Percentiles rank a stretch among this genome's conserved stretches.
Conservation (phyloP, 2,888 invertebrate species). For the Copidosoma aretas region DNA sequence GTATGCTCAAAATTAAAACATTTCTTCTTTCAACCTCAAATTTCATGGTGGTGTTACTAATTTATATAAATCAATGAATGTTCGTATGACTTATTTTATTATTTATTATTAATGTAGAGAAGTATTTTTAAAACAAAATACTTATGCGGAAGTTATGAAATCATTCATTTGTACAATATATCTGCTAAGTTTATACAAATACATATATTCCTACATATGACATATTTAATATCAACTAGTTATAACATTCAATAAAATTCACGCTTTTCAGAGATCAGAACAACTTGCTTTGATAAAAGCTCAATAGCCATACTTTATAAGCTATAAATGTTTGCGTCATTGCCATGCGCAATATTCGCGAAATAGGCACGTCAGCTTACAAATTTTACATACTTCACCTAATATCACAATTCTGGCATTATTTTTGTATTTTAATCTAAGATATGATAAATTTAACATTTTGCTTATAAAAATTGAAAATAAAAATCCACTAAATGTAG, state of each 20-base stretch:
- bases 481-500: too few relatives aligned
- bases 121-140: constrained; percentile 63
- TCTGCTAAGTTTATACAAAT: constrained; percentile 48
- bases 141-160: constrained; percentile 56
- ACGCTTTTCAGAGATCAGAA: constrained; percentile 56
- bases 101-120: constrained; percentile 30
- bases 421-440: constrained; percentile 16
- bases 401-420: constrained; percentile 59
- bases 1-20: too few relatives aligned
- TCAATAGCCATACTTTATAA: neutral
- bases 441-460: too few relatives aligned
- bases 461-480: too few relatives aligned
- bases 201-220: constrained; percentile 45
- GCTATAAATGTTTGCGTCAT: constrained; percentile 6
- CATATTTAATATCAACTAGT: constrained; percentile 43
- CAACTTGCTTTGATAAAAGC: constrained; percentile 30
- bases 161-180: constrained; percentile 55
- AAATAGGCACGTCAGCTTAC: constrained; percentile 43
- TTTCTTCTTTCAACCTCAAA: too few relatives aligned
- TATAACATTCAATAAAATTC: constrained; percentile 56
- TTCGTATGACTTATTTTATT: too few relatives aligned
- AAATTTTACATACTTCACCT: constrained; percentile 54
- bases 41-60: too few relatives aligned
- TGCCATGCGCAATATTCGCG: constrained; percentile 27
- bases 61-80: too few relatives aligned